Conservation (phyloP, 2,888 invertebrate species). For the Deilephila elpenor region DNA sequence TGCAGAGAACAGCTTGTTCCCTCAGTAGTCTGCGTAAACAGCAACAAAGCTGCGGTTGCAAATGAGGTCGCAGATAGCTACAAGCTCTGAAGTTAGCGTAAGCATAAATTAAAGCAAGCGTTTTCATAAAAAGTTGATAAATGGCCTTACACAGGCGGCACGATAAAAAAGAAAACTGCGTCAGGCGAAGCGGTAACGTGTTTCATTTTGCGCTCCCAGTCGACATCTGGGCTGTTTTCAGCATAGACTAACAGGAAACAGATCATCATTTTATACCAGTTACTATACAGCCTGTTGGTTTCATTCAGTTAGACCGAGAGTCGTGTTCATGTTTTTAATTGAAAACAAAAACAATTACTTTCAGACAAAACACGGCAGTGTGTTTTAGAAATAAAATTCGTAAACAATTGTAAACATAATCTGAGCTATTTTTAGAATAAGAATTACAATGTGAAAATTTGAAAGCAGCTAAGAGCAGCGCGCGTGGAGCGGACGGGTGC, state of each 20-base stretch:
- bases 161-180: constrained; percentile 78
- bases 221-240: constrained; percentile 77
- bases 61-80: constrained; percentile 79
- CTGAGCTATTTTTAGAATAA: not conserved
- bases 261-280: constrained; percentile 26
- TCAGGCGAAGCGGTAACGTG: constrained; percentile 77
- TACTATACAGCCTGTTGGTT: constrained; percentile 37
- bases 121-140: constrained; percentile 83
- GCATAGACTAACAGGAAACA: constrained; percentile 43
- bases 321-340: not conserved
- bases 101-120: constrained; percentile 83
- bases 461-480: constrained; percentile 47
- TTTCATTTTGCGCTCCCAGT: constrained; percentile 77
- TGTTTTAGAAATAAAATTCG: not conserved
- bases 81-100: constrained; percentile 74
- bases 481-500: constrained; percentile 55
- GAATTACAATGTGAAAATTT: not conserved
- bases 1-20: constrained; percentile 50
- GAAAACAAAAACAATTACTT: not conserved
- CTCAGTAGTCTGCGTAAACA: constrained; percentile 59
- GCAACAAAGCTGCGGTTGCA: constrained; percentile 70
- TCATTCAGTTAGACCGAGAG: constrained; percentile 29
- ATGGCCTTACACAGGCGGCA: constrained; percentile 76
- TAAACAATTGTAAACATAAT: not conserved
- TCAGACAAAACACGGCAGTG: not conserved